These are phyloP conservation scores for Misgurnus mizolepis DNA, from an alignment of 2,113 vertebrate species.

Conservation along the genomic window DNA sequence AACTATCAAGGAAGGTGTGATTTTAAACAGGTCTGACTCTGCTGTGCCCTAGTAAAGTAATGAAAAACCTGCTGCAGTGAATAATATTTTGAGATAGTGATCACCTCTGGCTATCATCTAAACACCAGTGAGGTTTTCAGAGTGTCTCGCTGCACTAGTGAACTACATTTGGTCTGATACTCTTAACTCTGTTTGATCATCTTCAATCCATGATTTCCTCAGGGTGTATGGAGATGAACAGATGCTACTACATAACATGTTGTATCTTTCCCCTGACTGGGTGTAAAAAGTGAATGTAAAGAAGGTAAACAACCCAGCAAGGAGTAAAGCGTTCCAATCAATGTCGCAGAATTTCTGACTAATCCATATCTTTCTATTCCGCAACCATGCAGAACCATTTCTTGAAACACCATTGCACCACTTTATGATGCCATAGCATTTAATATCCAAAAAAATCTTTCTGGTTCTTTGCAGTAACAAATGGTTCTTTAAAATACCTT, in stretches of 20 bases:
- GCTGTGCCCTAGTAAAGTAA: neutral
- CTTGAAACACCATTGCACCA: too few species aligned
- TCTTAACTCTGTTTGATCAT: slow-evolving; percentile 22
- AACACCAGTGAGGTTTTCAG: neutral
- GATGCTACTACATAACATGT: neutral
- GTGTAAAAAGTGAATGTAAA: slow-evolving; percentile 6
- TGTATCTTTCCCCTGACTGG: neutral
- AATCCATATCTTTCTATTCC: neutral
- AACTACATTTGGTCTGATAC: slow-evolving; percentile 17
- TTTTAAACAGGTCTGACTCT: too few species aligned
- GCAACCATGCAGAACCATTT: too few species aligned
- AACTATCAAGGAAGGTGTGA: too few species aligned
- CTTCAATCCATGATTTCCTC: slow-evolving; percentile 23
- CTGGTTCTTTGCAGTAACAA: too few species aligned
- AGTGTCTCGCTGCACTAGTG: slow-evolving; percentile 13
- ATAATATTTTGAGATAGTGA: slow-evolving; percentile 9
- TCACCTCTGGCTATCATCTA: slow-evolving; percentile 4
- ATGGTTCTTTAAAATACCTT: too few species aligned
- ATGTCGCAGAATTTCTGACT: neutral
- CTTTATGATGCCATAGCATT: too few species aligned
- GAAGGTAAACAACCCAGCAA: slow-evolving; percentile 5
- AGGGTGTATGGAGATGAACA: slow-evolving; percentile 16
- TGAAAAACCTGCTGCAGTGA: slow-evolving; percentile 14
- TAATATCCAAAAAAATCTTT: too few species aligned
- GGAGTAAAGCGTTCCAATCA: slow-evolving; percentile 2